These are phyloP conservation scores for Coronaproctus castanopsis DNA, from an alignment of 2,888 invertebrate species.

Conservation along the genomic window DNA sequence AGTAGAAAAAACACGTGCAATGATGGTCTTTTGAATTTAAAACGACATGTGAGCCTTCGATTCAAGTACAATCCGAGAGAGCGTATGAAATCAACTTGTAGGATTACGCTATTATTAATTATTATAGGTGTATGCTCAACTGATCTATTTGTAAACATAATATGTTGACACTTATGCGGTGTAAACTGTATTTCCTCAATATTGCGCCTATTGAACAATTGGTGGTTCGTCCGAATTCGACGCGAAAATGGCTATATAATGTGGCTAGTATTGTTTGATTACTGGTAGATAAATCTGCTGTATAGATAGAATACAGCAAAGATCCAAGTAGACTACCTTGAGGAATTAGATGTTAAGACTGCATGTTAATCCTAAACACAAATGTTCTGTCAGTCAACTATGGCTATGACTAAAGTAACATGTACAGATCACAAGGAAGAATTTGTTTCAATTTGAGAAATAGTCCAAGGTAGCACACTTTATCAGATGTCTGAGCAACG, in stretches of 20 bases:
- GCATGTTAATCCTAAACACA: too few species aligned
- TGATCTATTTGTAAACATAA: not conserved
- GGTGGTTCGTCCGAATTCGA: too few species aligned
- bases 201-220: too few species aligned
- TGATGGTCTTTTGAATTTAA: too few species aligned
- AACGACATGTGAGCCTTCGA: not conserved
- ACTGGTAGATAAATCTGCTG: not conserved
- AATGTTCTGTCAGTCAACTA: too few species aligned
- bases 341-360: not conserved
- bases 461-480: not conserved
- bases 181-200: too few species aligned
- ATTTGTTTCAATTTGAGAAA: not conserved
- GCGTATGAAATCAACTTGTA: not conserved
- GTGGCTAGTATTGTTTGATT: too few species aligned
- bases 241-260: too few species aligned
- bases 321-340: not conserved
- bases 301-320: not conserved
- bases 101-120: not conserved
- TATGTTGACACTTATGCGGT: not conserved
- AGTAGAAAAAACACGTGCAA: too few species aligned
- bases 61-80: not conserved
- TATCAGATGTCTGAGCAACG: not conserved
- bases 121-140: not conserved
- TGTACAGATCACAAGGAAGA: not conserved
- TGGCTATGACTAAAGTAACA: too few species aligned